phyloP scores from a whole-genome alignment of 2,113 vertebrate genomes.

The Sardina pilchardus region DNA sequence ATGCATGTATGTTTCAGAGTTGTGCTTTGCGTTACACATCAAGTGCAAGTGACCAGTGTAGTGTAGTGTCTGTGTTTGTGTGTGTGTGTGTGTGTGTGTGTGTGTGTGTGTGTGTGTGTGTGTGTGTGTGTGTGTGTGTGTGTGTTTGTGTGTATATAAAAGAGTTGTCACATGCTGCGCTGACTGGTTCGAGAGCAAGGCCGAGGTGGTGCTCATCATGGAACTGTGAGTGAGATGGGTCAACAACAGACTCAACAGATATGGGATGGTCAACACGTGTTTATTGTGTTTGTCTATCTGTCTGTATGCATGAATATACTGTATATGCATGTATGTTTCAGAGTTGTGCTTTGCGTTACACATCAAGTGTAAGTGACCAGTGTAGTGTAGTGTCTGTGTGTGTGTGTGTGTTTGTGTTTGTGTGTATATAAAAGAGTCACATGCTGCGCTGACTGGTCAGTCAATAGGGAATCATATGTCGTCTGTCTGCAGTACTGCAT shows the following conservation, averaged over 20 bases:
- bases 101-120: too few species aligned
- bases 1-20: too few species aligned
- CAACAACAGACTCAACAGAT: too few species aligned
- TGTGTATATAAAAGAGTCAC: background rate
- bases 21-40: too few species aligned
- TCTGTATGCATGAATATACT: too few species aligned
- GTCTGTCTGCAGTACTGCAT: background rate
- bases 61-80: too few species aligned
- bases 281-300: background rate
- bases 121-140: background rate
- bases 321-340: background rate
- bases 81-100: too few species aligned
- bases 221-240: conserved; percentile 71
- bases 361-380: background rate
- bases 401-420: too few species aligned
- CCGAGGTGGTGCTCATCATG: conserved; percentile 62
- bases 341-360: too few species aligned
- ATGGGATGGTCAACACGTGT: too few species aligned
- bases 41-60: background rate
- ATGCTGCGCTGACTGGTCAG: background rate
- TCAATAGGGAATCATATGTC: background rate
- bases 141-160: background rate
- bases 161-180: too few species aligned
- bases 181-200: conserved; percentile 65
- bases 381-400: too few species aligned